A percentile compares a stretch with the other conserved stretches of the same genome.
Evolutionary conservation across 2,888 invertebrate species (phyloP).

Genomic region (Phania funesta): DNA sequence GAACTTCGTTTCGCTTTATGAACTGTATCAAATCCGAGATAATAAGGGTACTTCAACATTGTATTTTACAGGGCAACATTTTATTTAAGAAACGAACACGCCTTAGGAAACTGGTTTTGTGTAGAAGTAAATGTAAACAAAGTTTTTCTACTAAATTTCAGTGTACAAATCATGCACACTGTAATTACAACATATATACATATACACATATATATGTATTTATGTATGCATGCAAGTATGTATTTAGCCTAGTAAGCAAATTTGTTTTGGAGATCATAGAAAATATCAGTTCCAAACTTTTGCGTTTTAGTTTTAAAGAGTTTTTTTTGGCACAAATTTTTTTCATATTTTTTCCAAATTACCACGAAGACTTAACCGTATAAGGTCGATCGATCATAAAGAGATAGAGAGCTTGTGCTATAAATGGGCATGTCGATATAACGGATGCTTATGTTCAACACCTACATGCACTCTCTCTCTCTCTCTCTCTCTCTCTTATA

Average conservation of each 20-base stretch:
- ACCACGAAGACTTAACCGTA: conserved; percentile 30
- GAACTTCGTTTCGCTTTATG: too few species aligned
- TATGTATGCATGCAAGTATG: background rate
- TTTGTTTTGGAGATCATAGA: conserved; percentile 34
- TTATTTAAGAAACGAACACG: too few species aligned
- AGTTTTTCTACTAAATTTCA: background rate
- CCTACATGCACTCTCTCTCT: background rate
- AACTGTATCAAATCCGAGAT: too few species aligned
- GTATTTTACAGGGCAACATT: too few species aligned
- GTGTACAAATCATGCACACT: background rate
- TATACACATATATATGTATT: background rate
- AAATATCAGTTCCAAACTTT: background rate
- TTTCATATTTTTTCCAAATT: conserved; percentile 27
- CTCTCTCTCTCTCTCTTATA: background rate
- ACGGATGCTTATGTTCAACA: conserved; percentile 37
- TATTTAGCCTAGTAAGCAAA: conserved; percentile 41
- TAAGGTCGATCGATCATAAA: conserved; percentile 9
- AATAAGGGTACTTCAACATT: too few species aligned
- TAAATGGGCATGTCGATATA: conserved; percentile 38
- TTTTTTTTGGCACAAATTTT: background rate
- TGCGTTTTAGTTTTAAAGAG: conserved; percentile 15
- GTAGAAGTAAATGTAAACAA: conserved; percentile 52
- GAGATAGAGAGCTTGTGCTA: background rate
- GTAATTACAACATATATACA: background rate
- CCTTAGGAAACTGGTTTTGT: background rate